Evolutionary conservation across 2,113 vertebrate species (phyloP).

Genomic region (Acrocephalus arundinaceus): DNA sequence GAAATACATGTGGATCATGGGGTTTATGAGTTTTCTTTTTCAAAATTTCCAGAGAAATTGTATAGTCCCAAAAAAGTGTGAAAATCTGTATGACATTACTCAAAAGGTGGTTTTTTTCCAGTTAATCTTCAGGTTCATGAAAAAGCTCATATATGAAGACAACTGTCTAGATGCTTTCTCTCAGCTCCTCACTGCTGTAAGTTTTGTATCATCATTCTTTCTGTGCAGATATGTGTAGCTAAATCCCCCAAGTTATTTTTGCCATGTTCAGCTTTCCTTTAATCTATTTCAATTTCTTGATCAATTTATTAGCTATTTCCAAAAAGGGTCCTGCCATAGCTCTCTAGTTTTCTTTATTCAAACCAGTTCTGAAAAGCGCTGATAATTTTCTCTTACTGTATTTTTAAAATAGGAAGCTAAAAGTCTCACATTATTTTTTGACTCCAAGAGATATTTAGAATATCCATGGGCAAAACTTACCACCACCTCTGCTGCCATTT

Average conservation of each 20-base stretch:
- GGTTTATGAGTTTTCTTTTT: background rate
- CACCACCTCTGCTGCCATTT: background rate
- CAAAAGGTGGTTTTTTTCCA: background rate
- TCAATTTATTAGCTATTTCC: background rate
- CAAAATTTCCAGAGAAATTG: background rate
- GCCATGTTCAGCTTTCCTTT: background rate
- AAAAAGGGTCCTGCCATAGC: background rate
- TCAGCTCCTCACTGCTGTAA: background rate
- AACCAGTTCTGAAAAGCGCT: background rate
- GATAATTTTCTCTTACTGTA: background rate
- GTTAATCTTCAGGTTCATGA: background rate
- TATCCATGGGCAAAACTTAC: background rate
- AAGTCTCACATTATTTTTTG: background rate
- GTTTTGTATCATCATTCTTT: background rate
- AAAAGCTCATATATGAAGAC: background rate
- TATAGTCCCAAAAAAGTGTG: background rate
- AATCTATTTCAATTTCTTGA: background rate
- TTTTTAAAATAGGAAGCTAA: background rate
- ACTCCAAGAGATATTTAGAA: background rate
- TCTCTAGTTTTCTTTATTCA: background rate
- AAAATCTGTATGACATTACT: background rate
- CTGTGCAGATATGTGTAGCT: background rate
- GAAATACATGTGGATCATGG: background rate
- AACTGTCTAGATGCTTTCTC: background rate
- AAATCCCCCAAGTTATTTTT: background rate